A percentile compares a stretch with the other conserved stretches of the same genome.
Conservation (phyloP, 1,140 invertebrate species). For the Thaumetopoea pityocampa region DNA sequence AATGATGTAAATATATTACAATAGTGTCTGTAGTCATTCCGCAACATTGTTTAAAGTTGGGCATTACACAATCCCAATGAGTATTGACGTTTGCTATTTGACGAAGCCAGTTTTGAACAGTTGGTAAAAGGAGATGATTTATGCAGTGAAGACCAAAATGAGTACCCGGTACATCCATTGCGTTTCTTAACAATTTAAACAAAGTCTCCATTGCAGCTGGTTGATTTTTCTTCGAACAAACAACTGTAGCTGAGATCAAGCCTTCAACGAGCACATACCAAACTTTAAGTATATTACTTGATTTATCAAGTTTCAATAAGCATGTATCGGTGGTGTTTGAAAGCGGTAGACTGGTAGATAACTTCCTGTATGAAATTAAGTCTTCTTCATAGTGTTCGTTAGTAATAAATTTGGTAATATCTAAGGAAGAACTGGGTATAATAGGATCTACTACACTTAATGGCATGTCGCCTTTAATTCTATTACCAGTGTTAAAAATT, state of each 20-base stretch:
- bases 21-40: slow-evolving; percentile 93
- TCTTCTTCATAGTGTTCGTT: slow-evolving; percentile 67
- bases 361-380: slow-evolving; percentile 78
- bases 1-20: slow-evolving; percentile 84
- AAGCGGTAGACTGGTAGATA: slow-evolving; percentile 77
- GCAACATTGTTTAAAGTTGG: slow-evolving; percentile 95
- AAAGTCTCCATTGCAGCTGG: slow-evolving; percentile 90
- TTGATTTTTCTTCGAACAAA: slow-evolving; percentile 90
- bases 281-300: slow-evolving; percentile 91
- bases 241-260: slow-evolving; percentile 86
- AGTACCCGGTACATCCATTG: slow-evolving; percentile 86
- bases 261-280: slow-evolving; percentile 95
- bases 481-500: slow-evolving; percentile 92
- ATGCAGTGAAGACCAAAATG: slow-evolving; percentile 93
- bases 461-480: slow-evolving; percentile 87
- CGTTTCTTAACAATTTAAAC: slow-evolving; percentile 88
- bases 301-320: slow-evolving; percentile 84
- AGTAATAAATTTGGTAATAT: slow-evolving; percentile 71
- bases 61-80: slow-evolving; percentile 84
- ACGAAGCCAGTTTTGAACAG: slow-evolving; percentile 92
- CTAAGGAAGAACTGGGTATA: slow-evolving; percentile 82
- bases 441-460: slow-evolving; percentile 88
- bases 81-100: slow-evolving; percentile 82
- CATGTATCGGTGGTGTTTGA: slow-evolving; percentile 77
- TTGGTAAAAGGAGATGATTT: slow-evolving; percentile 91